Evolutionary conservation across 2,113 vertebrate species (phyloP), one percentile per base, ranked within the genome.

Genomic region (Toxotes chatareus): DNA sequence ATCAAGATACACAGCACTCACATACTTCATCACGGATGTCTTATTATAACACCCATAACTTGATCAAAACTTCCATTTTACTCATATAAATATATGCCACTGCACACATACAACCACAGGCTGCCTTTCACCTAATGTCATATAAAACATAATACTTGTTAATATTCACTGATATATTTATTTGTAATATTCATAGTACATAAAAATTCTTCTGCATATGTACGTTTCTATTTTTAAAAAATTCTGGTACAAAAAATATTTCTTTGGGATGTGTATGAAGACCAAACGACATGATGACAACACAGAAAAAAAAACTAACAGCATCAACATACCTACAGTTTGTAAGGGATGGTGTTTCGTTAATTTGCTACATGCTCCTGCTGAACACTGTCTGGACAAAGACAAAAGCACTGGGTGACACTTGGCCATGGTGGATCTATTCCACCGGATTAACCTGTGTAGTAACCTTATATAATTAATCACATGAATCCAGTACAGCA

Each of bases 171-270:
- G n/a, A 59, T 60, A 72, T 70, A 59, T 82, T 76, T 69, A 68
- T 51, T 36, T 78, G n/a, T 82, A 67, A 73, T 67, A 51, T 11
- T 67, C 63, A 79, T 81, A 42, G 82, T n/a, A 83, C 59, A 76
- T 75, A 47, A 78, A 82, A 57, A 72, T 0, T 65, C 42, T 62
- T 60, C 31, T 14, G 71, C 13, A 42, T 69, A 70, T 67, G 84
- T 68, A 73, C 0, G 5, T 62, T 62, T 76, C 79, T 36, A 57
- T 66, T 59, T 47, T 36, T 44, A 56, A 68, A 76, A 57, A 27
- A 62, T 17, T 77, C 27, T 69, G 65, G 75, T 89, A 86, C 36
- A 89, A 92, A 90, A 91, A 75, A 84, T 83, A 71, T 74, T 80
- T 84, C 75, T 82, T 80, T 82, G 46, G 56, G 76, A 78, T 55